Conservation (phyloP, 2,888 invertebrate genomes). For the Antheraea assamensis region DNA sequence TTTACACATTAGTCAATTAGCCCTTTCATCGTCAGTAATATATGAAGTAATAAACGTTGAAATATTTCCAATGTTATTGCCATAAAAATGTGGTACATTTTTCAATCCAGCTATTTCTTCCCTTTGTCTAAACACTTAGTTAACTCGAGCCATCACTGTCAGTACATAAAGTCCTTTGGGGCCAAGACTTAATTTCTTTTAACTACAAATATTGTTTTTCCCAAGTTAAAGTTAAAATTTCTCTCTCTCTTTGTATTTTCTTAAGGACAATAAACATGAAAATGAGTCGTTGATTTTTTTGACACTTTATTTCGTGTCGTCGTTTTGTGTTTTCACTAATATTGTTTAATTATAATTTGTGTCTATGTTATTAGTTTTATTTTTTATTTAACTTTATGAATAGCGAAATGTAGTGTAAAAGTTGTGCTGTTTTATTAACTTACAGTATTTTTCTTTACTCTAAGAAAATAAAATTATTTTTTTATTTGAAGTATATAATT, state of each 20-base stretch:
- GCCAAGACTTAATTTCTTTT: slow-evolving; percentile 52
- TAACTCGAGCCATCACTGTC: slow-evolving; percentile 22
- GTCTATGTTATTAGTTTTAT: not conserved
- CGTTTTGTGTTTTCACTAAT: not conserved
- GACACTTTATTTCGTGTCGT: not conserved
- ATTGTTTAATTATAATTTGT: not conserved
- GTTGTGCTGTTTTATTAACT: not conserved
- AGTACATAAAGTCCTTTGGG: slow-evolving; percentile 12
- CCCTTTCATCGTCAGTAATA: not conserved
- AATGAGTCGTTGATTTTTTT: slow-evolving; percentile 19
- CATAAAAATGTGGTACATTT: not conserved
- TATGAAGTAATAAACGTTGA: not conserved
- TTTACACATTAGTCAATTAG: no score
- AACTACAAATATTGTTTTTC: slow-evolving; percentile 44
- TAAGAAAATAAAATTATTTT: no score
- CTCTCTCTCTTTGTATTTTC: slow-evolving; percentile 30
- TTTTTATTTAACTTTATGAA: not conserved
- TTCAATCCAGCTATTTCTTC: slow-evolving; percentile 58
- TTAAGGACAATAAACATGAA: slow-evolving; percentile 24
- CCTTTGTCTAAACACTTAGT: slow-evolving; percentile 62
- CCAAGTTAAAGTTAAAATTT: slow-evolving; percentile 29
- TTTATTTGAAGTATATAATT: no score
- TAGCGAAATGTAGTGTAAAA: no score
- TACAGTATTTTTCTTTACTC: no score
- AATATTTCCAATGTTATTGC: not conserved